Evolutionary conservation across 2,888 invertebrate genomes (phyloP), one percentile per base, ranked within the genome.

Genomic region (Euplagia quadripunctaria): DNA sequence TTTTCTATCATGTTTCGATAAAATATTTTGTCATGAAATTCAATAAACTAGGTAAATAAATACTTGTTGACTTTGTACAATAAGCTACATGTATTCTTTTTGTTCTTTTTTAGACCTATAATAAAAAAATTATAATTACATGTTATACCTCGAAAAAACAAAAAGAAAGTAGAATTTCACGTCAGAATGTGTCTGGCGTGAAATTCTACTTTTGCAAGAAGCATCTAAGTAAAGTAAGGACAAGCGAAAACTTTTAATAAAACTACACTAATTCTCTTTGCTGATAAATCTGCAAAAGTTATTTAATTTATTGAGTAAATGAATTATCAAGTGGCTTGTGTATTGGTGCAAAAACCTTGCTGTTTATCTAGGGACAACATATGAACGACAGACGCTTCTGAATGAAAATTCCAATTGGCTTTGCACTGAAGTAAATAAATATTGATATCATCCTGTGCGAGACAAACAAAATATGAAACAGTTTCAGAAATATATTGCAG

Each of bases 251-350:
- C 31, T 1, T 31, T 31, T 31, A 2, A 31, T 31, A 31, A 31
- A 31, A 14, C n/a, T 9, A 46, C 6, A 43, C 1, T 67, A 8
- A 51, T 68, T 43, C 20, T 51, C 49, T 72, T 58, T 58, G 17
- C 46, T 65, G 42, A 16, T 68, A 64, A 64, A 43, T 41, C 41
- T 64, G 58, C 41, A 46, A 73, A 75, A 52, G 64, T 58, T 65
- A 68, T 69, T 55, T 77, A 75, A 83, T 83, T 76, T 77, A 76
- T 76, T 73, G 72, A 75, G 67, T 63, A 79, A 80, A 83, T 79
- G 78, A 74, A 78, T 79, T 72, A 79, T 76, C 58, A 52, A 64
- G 41, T 58, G 73, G 64, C 49, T 71, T 78, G 78, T 72, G 70
- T 70, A 74, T 69, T 72, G 82, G 66, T 41, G 75, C 70, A 76